Evolutionary conservation across 2,888 invertebrate species (phyloP).

Genomic region (Trisateles emortualis): DNA sequence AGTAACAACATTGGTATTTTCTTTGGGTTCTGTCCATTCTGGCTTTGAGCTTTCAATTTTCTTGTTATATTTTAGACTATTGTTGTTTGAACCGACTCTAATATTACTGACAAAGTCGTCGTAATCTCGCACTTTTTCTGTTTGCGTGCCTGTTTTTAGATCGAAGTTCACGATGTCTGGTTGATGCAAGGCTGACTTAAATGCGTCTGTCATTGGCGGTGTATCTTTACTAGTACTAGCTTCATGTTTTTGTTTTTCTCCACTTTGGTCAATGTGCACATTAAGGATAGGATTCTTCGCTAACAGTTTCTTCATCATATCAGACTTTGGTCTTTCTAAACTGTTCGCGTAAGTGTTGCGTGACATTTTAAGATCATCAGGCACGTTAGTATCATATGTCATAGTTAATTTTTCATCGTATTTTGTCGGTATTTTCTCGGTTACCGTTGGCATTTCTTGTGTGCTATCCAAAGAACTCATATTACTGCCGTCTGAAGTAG

Average conservation of each 20-base stretch:
- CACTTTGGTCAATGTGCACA: conserved; percentile 74
- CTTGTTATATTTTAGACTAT: conserved; percentile 73
- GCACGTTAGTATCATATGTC: conserved; percentile 87
- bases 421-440: conserved; percentile 65
- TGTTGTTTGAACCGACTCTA: conserved; percentile 80
- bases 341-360: conserved; percentile 87
- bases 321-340: conserved; percentile 88
- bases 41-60: conserved; percentile 64
- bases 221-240: conserved; percentile 68
- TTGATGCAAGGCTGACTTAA: conserved; percentile 79
- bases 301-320: conserved; percentile 86
- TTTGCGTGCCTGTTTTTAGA: conserved; percentile 68
- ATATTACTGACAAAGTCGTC: conserved; percentile 84
- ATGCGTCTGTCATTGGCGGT: conserved; percentile 69
- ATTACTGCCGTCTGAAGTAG: conserved; percentile 80
- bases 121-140: conserved; percentile 69
- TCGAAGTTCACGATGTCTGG: conserved; percentile 84
- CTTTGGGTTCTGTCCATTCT: conserved; percentile 74
- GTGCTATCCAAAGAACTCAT: conserved; percentile 76
- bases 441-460: conserved; percentile 61
- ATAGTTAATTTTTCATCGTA: conserved; percentile 79
- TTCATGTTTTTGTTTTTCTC: conserved; percentile 62
- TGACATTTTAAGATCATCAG: conserved; percentile 89
- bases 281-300: conserved; percentile 84
- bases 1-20: conserved; percentile 76